Conservation (phyloP, 2,797 vertebrate species). For the Hoplostethus mediterraneus region DNA sequence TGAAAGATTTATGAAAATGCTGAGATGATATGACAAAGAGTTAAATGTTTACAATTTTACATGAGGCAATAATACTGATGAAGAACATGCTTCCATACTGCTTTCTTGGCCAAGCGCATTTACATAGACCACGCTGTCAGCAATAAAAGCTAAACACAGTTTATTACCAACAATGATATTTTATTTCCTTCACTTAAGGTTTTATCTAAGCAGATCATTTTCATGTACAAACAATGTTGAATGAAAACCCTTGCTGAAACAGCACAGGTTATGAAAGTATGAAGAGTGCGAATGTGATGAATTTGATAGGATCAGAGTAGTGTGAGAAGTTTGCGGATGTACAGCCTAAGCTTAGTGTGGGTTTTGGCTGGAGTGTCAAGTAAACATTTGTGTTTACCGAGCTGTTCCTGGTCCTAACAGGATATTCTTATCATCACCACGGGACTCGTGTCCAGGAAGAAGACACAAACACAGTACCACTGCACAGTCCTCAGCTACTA, state of each 20-base stretch:
- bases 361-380: constrained; percentile 52
- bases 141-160: constrained; percentile 5
- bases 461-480: constrained; percentile 23
- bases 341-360: constrained; percentile 32
- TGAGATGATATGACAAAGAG: not conserved
- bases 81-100: constrained; percentile 1
- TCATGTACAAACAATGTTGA: too few relatives aligned
- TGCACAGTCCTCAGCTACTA: constrained; percentile 39
- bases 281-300: constrained; percentile 4
- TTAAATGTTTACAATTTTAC: not conserved
- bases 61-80: not conserved
- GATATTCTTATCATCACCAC: constrained; percentile 66
- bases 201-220: too few relatives aligned
- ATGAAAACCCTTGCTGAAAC: not conserved
- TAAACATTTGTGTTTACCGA: constrained; percentile 74
- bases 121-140: too few relatives aligned
- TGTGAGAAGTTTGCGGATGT: constrained; percentile 26
- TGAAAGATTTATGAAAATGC: constrained; percentile 7
- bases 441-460: constrained; percentile 59
- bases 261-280: not conserved
- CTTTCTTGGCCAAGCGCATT: not conserved
- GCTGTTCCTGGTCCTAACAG: constrained; percentile 69
- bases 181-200: constrained; percentile 1
- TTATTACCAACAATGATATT: not conserved
- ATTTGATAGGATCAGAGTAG: constrained; percentile 16